Conservation (phyloP, 64 coral and sea anemone species). For the Exaiptasia diaphana region DNA sequence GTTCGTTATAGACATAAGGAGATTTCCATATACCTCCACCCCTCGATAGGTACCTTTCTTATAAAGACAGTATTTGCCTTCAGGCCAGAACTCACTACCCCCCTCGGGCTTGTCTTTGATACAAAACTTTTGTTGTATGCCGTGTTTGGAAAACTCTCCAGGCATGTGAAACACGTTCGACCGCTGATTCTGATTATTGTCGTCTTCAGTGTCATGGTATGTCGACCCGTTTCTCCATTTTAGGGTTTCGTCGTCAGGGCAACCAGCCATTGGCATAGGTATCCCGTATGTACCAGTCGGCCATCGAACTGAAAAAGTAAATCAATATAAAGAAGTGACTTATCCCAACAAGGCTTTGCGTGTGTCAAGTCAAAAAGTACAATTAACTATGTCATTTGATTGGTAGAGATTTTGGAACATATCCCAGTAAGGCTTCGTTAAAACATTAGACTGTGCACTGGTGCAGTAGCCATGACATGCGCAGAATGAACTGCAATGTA, state of each 20-base stretch:
- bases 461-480: neutral
- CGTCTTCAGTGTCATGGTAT: conserved; percentile 96
- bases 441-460: neutral
- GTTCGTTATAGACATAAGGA: too few relatives aligned
- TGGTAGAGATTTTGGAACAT: neutral
- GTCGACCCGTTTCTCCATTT: conserved; percentile 94
- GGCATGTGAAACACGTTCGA: conserved; percentile 95
- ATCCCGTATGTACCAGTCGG: conserved; percentile 90
- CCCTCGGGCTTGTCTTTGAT: conserved; percentile 69
- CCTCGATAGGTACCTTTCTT: conserved; percentile 99
- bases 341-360: too few relatives aligned
- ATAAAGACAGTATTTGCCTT: conserved; percentile 97
- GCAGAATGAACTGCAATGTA: too few relatives aligned
- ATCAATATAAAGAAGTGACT: neutral
- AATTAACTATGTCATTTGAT: neutral
- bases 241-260: conserved; percentile 69
- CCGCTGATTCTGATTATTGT: conserved; percentile 90
- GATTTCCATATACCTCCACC: too few relatives aligned
- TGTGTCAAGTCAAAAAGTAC: neutral
- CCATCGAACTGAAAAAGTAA: conserved; percentile 72
- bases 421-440: neutral
- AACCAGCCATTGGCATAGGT: conserved; percentile 82
- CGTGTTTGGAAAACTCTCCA: conserved; percentile 92
- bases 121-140: conserved; percentile 97
- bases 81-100: conserved; percentile 90